Evolutionary conservation across 2,888 invertebrate genomes (phyloP).

Genomic region (Carcina quercana): DNA sequence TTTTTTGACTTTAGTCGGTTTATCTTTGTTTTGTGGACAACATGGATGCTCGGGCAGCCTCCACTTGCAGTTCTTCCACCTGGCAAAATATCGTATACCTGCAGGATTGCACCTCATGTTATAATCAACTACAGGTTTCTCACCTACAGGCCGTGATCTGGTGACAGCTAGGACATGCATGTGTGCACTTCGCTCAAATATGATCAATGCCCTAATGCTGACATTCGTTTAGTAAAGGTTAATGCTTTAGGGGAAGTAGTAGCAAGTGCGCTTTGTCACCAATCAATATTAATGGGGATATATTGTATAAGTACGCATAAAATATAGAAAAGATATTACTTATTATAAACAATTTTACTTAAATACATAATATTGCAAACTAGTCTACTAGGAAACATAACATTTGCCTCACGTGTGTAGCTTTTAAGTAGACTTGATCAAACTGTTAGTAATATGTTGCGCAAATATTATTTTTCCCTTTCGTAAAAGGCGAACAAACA

Average conservation of each 20-base stretch:
- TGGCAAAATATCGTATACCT: slow-evolving; percentile 89
- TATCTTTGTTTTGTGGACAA: slow-evolving; percentile 78
- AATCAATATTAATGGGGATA: slow-evolving; percentile 9
- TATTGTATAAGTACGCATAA: too few relatives aligned
- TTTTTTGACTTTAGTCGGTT: slow-evolving; percentile 64
- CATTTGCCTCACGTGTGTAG: slow-evolving; percentile 20
- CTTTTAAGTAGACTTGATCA: background rate
- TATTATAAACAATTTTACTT: too few relatives aligned
- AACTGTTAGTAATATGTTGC: slow-evolving; percentile 1
- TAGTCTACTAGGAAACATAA: slow-evolving; percentile 35
- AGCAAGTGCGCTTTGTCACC: slow-evolving; percentile 22
- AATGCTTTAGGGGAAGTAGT: slow-evolving; percentile 15
- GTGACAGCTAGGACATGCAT: slow-evolving; percentile 46
- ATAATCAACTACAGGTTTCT: slow-evolving; percentile 70
- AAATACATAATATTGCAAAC: too few relatives aligned
- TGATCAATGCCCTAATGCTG: slow-evolving; percentile 3
- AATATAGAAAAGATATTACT: background rate
- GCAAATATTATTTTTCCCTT: slow-evolving; percentile 38
- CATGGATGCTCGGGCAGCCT: slow-evolving; percentile 81
- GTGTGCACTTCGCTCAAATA: slow-evolving; percentile 23
- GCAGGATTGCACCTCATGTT: slow-evolving; percentile 74
- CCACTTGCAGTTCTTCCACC: slow-evolving; percentile 88
- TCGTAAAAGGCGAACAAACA: slow-evolving; percentile 3
- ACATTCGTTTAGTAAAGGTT: slow-evolving; percentile 2
- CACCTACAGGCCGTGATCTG: slow-evolving; percentile 44